phyloP scores from a whole-genome alignment of 64 coral and sea anemone species.

The Montipora sp. region DNA sequence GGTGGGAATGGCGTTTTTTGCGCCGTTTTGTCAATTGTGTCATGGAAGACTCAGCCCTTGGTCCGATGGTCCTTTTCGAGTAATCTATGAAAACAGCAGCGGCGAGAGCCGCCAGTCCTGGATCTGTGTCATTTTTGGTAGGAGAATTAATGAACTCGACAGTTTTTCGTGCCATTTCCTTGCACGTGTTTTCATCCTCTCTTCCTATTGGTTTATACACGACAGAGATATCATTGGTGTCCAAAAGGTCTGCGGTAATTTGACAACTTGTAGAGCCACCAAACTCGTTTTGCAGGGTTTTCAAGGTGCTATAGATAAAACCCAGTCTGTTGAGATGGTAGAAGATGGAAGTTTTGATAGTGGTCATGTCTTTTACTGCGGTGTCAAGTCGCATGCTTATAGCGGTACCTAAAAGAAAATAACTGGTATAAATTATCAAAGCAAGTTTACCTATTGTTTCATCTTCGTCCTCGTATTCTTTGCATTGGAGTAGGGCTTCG shows the following conservation, averaged over 20 bases:
- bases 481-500: too few relatives aligned
- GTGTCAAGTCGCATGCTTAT: conserved; percentile 84
- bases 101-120: conserved; percentile 54
- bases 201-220: conserved; percentile 62
- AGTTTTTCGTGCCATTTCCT: conserved; percentile 52
- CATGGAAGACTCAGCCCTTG: not conserved
- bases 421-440: not conserved
- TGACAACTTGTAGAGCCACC: conserved; percentile 49
- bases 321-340: conserved; percentile 43
- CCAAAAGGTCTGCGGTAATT: conserved; percentile 75
- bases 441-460: too few relatives aligned
- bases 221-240: conserved; percentile 86
- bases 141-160: conserved; percentile 68
- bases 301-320: conserved; percentile 42
- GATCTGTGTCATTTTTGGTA: conserved; percentile 37
- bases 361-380: conserved; percentile 59
- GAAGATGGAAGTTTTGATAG: conserved; percentile 2
- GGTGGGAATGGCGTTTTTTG: not conserved
- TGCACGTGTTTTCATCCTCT: conserved; percentile 43
- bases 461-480: too few relatives aligned
- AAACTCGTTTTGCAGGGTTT: conserved; percentile 27
- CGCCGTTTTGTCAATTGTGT: not conserved
- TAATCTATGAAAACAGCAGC: conserved; percentile 55
- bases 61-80: not conserved
- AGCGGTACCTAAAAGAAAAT: conserved; percentile 57